phyloP scores from a whole-genome alignment of 2,888 invertebrate genomes.

The Rhamphomyia laevipes region DNA sequence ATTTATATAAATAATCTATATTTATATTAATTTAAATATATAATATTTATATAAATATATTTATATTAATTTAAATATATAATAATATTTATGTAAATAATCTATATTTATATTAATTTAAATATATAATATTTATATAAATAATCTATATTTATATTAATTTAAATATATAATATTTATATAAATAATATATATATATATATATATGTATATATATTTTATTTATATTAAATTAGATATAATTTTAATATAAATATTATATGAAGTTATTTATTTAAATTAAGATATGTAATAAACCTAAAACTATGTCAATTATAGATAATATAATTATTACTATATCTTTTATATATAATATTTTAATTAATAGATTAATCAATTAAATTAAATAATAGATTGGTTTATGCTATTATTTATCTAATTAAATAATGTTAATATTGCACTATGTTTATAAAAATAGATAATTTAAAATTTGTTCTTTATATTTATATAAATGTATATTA shows the following conservation, averaged over 20 bases:
- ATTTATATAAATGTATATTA: slow-evolving; percentile 5
- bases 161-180: slow-evolving; percentile 3
- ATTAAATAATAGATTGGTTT: slow-evolving; percentile 1
- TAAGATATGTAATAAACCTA: slow-evolving; percentile 3
- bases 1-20: too few species aligned
- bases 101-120: slow-evolving; percentile 8
- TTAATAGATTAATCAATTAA: slow-evolving; percentile 7
- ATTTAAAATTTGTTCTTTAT: slow-evolving; percentile 12
- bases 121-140: slow-evolving; percentile 2
- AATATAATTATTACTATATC: background rate
- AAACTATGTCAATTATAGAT: too few species aligned
- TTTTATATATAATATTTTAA: slow-evolving; percentile 5
- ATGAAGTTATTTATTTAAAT: slow-evolving; percentile 1
- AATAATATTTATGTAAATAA: slow-evolving; percentile 35
- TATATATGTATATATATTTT: slow-evolving; percentile 9
- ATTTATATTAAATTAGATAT: too few species aligned
- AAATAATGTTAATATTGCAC: slow-evolving; percentile 2
- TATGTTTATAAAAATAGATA: slow-evolving; percentile 7
- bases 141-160: slow-evolving; percentile 4
- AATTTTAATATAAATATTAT: slow-evolving; percentile 11
- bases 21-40: slow-evolving; percentile 5
- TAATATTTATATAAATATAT: slow-evolving; percentile 18
- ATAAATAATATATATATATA: slow-evolving; percentile 4
- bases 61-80: slow-evolving; percentile 25
- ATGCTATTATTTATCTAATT: background rate